Percentiles rank a stretch among this genome's conserved stretches.
Evolutionary conservation across 2,113 vertebrate species (phyloP).

Genomic region (Sturnus vulgaris): DNA sequence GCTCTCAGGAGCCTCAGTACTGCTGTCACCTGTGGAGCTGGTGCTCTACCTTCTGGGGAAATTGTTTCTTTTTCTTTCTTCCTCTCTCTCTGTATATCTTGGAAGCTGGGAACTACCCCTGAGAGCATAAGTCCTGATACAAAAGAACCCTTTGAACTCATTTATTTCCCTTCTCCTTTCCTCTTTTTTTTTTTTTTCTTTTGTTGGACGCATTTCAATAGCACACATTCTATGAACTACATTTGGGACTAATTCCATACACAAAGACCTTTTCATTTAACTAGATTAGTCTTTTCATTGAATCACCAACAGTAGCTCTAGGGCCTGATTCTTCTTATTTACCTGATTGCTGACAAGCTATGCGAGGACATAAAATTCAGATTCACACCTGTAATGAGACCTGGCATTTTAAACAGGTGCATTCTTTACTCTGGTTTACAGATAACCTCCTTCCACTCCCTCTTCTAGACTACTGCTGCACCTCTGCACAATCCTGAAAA

Average conservation of each 20-base stretch:
- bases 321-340: not conserved
- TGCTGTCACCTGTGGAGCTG: not conserved
- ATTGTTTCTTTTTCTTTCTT: not conserved
- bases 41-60: not conserved
- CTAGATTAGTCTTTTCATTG: not conserved
- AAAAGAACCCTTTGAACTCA: not conserved
- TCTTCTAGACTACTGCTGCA: not conserved
- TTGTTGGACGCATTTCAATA: not conserved
- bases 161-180: not conserved
- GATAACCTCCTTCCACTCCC: not conserved
- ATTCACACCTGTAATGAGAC: not conserved
- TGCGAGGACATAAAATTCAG: not conserved
- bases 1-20: not conserved
- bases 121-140: not conserved
- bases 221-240: not conserved
- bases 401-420: not conserved
- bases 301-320: not conserved
- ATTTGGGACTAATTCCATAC: not conserved
- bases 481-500: not conserved
- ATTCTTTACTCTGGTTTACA: not conserved
- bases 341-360: not conserved
- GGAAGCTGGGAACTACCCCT: not conserved
- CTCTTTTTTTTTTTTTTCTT: not conserved
- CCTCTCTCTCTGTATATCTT: not conserved
- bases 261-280: slow-evolving; percentile 10